These are phyloP conservation scores for Silurus asotus DNA, from an alignment of 2,113 vertebrate genomes.

Conservation along the genomic window DNA sequence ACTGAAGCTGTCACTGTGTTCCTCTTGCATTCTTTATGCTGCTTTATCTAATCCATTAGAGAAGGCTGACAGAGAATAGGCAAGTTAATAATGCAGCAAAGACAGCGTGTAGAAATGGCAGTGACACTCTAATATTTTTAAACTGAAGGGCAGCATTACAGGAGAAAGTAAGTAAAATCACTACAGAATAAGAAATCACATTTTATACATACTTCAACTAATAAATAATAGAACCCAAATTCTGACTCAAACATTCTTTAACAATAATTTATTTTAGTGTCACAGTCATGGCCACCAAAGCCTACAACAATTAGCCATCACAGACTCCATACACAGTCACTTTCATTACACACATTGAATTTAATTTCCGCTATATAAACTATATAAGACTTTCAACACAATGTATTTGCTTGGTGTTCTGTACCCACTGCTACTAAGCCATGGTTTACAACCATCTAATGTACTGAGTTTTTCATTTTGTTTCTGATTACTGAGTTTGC, in stretches of 20 bases:
- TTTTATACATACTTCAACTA: not conserved
- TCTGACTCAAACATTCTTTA: no score
- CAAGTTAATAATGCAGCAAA: not conserved
- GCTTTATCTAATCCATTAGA: slow-evolving; percentile 38
- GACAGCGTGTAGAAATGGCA: not conserved
- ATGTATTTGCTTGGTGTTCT: not conserved
- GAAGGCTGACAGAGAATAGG: slow-evolving; percentile 1
- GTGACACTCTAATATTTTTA: no score
- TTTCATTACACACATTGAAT: not conserved
- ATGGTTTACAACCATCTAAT: not conserved
- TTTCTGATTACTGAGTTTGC: not conserved
- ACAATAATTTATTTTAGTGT: no score
- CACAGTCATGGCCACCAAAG: not conserved
- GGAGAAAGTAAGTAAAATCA: no score
- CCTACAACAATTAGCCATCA: not conserved
- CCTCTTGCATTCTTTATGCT: slow-evolving; percentile 29
- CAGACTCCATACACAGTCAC: no score
- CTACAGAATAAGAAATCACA: not conserved
- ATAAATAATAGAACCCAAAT: not conserved
- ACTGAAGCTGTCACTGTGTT: slow-evolving; percentile 48
- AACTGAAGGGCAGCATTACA: no score
- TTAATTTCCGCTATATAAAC: not conserved
- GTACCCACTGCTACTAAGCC: not conserved
- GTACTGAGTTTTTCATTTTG: not conserved
- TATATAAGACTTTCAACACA: not conserved